A percentile compares a stretch with the other conserved stretches of the same genome.
phyloP scores from a whole-genome alignment of 2,113 vertebrate species.

The Pluvialis apricaria region DNA sequence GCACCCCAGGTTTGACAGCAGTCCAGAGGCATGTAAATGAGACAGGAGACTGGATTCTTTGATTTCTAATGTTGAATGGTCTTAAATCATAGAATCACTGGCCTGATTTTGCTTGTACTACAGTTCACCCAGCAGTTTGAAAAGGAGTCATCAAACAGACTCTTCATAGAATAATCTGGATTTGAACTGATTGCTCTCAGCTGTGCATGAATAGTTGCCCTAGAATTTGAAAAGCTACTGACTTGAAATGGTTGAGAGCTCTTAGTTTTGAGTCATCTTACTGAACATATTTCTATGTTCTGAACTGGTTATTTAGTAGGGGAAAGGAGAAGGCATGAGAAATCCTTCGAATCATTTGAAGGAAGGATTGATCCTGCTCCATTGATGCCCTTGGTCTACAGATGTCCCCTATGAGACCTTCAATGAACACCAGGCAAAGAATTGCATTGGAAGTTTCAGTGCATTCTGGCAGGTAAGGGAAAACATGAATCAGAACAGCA shows the following conservation, averaged over 20 bases:
- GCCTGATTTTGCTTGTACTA: not conserved
- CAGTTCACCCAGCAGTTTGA: not conserved
- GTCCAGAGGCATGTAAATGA: not conserved
- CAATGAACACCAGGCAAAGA: constrained; percentile 73
- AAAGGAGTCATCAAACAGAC: not conserved
- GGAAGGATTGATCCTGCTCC: constrained; percentile 72
- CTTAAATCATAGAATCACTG: not conserved
- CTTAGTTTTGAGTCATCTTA: not conserved
- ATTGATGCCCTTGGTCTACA: constrained; percentile 80
- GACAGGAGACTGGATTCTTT: not conserved
- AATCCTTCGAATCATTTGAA: constrained; percentile 74
- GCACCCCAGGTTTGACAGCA: not conserved
- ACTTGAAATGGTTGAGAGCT: not conserved
- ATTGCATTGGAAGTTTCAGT: constrained; percentile 58
- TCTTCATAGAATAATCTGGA: not conserved
- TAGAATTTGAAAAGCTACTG: not conserved
- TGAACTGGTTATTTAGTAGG: constrained; percentile 52
- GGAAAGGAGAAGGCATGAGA: constrained; percentile 77
- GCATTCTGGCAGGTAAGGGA: constrained; percentile 73
- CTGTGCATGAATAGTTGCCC: not conserved
- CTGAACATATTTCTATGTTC: not conserved
- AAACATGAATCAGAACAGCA: not conserved
- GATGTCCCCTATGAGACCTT: constrained; percentile 78
- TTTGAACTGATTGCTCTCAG: not conserved
- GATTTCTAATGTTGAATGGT: not conserved